A percentile compares a stretch with the other conserved stretches of the same genome.
These are phyloP conservation scores for Melitaea athalia DNA, from an alignment of 2,888 invertebrate genomes.

Conservation along the genomic window DNA sequence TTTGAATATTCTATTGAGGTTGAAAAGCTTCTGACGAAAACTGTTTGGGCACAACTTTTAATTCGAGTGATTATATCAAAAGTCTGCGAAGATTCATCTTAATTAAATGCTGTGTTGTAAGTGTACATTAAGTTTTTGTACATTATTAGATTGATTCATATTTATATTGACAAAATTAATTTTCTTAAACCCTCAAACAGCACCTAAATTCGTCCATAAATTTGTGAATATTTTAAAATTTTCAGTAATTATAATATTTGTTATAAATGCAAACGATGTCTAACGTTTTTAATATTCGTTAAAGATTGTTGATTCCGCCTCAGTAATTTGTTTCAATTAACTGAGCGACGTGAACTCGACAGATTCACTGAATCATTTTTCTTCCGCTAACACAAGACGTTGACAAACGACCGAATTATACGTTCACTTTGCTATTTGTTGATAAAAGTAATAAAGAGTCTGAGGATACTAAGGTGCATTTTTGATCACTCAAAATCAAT, in stretches of 20 bases:
- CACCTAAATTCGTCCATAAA: background rate
- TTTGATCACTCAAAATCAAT: background rate
- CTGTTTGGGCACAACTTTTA: conserved; percentile 49
- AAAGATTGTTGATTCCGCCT: conserved; percentile 62
- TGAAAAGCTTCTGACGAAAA: conserved; percentile 60
- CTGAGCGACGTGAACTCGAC: conserved; percentile 71
- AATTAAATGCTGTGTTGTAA: background rate
- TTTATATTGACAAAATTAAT: too few relatives aligned
- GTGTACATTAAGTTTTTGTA: too few relatives aligned
- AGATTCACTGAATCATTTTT: conserved; percentile 79
- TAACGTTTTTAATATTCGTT: conserved; percentile 60
- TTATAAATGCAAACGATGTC: conserved; percentile 50
- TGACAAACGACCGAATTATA: conserved; percentile 77
- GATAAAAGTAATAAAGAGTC: conserved; percentile 16
- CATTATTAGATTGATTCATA: too few relatives aligned
- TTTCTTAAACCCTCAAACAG: background rate
- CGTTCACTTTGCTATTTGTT: conserved; percentile 60
- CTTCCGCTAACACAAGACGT: conserved; percentile 71
- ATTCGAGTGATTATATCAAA: background rate
- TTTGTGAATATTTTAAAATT: background rate
- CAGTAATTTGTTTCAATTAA: conserved; percentile 78
- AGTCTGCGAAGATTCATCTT: background rate
- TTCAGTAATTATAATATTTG: conserved; percentile 24
- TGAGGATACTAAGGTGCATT: background rate
- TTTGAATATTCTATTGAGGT: conserved; percentile 76